These are phyloP conservation scores for Himalopsyche tibetana DNA, from an alignment of 2,888 invertebrate species.

Conservation along the genomic window DNA sequence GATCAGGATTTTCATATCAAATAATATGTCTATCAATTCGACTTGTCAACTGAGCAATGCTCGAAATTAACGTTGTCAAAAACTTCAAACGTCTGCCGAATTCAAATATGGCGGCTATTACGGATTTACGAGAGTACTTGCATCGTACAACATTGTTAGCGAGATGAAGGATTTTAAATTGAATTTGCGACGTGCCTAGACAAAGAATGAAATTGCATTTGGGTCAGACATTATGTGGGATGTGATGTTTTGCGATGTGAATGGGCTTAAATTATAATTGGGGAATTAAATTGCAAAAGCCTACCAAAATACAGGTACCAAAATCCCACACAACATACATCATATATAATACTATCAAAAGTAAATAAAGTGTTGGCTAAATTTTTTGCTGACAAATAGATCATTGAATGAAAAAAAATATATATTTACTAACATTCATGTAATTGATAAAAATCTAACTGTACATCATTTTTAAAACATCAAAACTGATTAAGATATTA, in stretches of 20 bases:
- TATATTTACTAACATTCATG: no score
- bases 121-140: neutral
- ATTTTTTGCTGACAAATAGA: no score
- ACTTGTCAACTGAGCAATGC: neutral
- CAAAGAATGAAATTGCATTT: constrained; percentile 17
- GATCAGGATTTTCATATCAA: no score
- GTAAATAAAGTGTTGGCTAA: no score
- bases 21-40: no score
- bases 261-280: constrained; percentile 2
- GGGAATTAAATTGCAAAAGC: neutral
- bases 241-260: neutral
- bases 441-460: no score
- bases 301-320: neutral
- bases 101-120: neutral
- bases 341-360: no score
- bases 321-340: no score
- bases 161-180: constrained; percentile 12
- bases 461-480: no score
- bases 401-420: no score
- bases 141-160: neutral
- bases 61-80: neutral
- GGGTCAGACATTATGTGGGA: neutral
- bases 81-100: neutral
- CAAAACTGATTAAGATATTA: no score
- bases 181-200: constrained; percentile 15